Conservation (phyloP, 2,113 vertebrate species). For the Eurypyga helias region DNA sequence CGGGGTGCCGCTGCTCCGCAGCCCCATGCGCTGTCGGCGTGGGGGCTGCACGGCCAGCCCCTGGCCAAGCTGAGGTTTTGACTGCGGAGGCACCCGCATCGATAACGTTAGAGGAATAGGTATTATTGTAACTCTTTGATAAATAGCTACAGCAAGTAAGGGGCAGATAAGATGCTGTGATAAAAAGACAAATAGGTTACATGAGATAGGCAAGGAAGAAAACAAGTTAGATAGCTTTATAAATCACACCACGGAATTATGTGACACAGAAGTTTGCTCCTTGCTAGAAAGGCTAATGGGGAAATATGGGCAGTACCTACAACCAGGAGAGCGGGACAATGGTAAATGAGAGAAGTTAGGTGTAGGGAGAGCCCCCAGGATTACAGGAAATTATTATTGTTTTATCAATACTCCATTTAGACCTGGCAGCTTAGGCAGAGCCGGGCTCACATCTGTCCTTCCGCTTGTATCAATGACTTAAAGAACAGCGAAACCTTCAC, state of each 20-base stretch:
- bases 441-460: background rate
- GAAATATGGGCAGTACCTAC: background rate
- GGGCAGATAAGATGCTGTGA: slow-evolving; percentile 51
- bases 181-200: slow-evolving; percentile 56
- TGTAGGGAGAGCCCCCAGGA: background rate
- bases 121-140: slow-evolving; percentile 25
- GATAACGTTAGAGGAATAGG: background rate
- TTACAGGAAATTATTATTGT: background rate
- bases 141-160: slow-evolving; percentile 41
- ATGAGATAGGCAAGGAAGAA: background rate
- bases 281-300: background rate
- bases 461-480: background rate
- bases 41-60: fast-evolving
- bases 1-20: background rate
- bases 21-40: background rate
- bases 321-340: background rate
- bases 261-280: background rate
- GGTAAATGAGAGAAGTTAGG: background rate
- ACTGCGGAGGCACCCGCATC: background rate
- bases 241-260: slow-evolving; percentile 42
- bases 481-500: background rate
- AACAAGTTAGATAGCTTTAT: slow-evolving; percentile 56
- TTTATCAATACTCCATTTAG: background rate
- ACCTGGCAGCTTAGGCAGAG: background rate
- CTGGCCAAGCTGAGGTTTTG: fast-evolving